These are phyloP conservation scores for Gastrophysa polygoni DNA, from an alignment of 2,888 invertebrate species.

Conservation along the genomic window DNA sequence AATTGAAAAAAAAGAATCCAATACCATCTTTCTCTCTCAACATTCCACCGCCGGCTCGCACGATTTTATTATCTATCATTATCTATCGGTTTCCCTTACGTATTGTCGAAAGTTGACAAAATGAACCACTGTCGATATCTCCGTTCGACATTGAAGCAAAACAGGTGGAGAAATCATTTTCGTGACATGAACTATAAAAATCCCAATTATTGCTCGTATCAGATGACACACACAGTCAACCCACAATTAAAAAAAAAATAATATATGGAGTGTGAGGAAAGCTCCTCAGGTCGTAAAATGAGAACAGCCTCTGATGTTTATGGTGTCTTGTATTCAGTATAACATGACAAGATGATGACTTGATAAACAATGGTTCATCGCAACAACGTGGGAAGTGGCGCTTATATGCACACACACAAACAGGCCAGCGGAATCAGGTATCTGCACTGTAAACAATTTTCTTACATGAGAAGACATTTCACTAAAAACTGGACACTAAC, in stretches of 20 bases:
- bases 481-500: neutral
- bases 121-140: no score
- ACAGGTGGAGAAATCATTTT: no score
- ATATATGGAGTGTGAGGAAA: neutral
- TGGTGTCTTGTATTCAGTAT: slow-evolving; percentile 12
- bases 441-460: slow-evolving; percentile 14
- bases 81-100: no score
- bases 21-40: no score
- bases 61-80: no score
- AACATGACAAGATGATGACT: slow-evolving; percentile 21
- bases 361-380: slow-evolving; percentile 15
- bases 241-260: neutral
- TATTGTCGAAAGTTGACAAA: no score
- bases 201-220: no score
- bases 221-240: neutral
- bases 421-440: slow-evolving; percentile 5
- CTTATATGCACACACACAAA: slow-evolving; percentile 8
- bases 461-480: neutral
- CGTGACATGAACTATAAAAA: no score
- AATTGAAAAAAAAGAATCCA: no score
- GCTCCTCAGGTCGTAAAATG: slow-evolving; percentile 11
- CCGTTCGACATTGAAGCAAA: no score
- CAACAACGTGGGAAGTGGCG: slow-evolving; percentile 20
- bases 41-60: no score
- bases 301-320: slow-evolving; percentile 12